Conservation (phyloP, 1,140 invertebrate genomes). For the Plutomurus gul region DNA sequence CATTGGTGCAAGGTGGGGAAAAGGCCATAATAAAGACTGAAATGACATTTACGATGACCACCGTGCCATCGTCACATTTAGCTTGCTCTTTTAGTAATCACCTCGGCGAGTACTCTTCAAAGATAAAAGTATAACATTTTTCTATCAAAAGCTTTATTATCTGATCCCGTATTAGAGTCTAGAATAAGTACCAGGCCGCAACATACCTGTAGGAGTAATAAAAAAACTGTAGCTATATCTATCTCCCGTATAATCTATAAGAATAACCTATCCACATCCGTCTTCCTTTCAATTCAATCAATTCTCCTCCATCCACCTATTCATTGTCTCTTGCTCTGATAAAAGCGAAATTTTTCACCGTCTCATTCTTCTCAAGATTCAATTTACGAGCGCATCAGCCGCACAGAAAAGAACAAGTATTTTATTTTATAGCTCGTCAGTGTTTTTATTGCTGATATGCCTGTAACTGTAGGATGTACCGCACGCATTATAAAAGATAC, state of each 20-base stretch:
- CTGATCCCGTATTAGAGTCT: background rate
- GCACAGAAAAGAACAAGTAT: background rate
- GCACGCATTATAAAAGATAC: background rate
- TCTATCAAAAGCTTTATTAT: background rate
- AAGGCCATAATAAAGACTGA: slow-evolving; percentile 34
- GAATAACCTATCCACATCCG: background rate
- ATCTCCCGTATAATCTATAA: too few species aligned
- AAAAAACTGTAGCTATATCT: too few species aligned
- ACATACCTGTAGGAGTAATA: too few species aligned
- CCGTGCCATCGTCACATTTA: background rate
- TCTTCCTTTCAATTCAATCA: background rate
- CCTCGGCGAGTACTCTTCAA: background rate
- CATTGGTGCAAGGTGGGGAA: background rate
- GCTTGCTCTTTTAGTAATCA: background rate
- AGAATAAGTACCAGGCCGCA: background rate
- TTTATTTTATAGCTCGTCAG: slow-evolving; percentile 22
- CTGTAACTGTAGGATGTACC: background rate
- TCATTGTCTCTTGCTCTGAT: slow-evolving; percentile 28
- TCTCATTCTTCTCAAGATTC: slow-evolving; percentile 28
- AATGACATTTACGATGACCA: slow-evolving; percentile 40
- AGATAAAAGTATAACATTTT: slow-evolving; percentile 10
- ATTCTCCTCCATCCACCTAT: background rate
- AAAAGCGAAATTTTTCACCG: slow-evolving; percentile 25
- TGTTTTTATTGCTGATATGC: slow-evolving; percentile 14
- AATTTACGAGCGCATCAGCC: slow-evolving; percentile 21